Base-by-base conservation (phyloP, 1,140 invertebrate species). In the Trachymyrmex septentrionalis region DNA sequence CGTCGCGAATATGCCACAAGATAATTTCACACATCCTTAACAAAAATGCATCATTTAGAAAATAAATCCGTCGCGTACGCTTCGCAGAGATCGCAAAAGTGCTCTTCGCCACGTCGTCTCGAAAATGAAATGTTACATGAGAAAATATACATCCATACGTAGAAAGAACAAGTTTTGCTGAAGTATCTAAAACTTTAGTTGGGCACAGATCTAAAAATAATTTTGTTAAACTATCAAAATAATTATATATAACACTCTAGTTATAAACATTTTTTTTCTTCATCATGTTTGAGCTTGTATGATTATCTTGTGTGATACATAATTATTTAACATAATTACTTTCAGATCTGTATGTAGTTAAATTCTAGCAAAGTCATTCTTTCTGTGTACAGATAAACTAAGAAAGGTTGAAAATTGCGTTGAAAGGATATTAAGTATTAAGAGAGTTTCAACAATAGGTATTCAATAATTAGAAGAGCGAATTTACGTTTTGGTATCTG, bases 91-190 rank as follows among this genome's bases (percentile, higher is more conserved):
- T 44, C 38, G 38, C 38, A 44, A 44, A 10, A 44, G 38, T 85
- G 61, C 55, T 69, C 6, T 24, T 69, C 72, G 44, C 66, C 38
- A 14, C 50, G 30, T 88, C 61, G 76, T 81, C 61, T 69, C 77
- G 76, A 86, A 82, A 88, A 86, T 53, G 48, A 88, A 50, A 50
- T 3, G 14, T 84, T 34, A 30, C 81, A 14, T 55, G 38, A 38
- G 48, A 24, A 57, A 55, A 53, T 21, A 27, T 27, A 30, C 21
- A 30, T 7, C 5, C 10, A 30, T 12, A 44, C 38, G 10, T 44
- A 10, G 38, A 44, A 10, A 44, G 10, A 44, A 44, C 38, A 38
- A 38, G n/a, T 38, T 38, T 38, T 38, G 34, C 34, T 9, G 0
- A 38, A 38, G 34, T 38, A 9, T 38, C 34, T 38, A 38, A 38